A percentile compares a stretch with the other conserved stretches of the same genome.
Evolutionary conservation across 2,888 invertebrate genomes (phyloP).

Genomic region (Vandiemenella viatica): DNA sequence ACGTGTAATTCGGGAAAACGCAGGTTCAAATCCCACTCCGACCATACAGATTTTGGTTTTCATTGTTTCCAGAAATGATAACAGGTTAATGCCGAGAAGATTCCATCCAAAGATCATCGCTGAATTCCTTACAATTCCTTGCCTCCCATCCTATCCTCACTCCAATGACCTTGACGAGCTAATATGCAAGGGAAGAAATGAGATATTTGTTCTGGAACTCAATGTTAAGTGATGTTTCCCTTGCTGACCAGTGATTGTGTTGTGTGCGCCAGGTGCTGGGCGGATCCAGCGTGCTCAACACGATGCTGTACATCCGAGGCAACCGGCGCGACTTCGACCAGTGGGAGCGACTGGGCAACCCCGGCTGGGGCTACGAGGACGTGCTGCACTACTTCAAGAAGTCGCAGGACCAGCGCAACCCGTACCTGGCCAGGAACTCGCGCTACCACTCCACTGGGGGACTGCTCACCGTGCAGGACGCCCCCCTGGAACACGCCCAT

Average conservation of each 20-base stretch:
- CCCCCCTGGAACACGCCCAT: slow-evolving; percentile 70
- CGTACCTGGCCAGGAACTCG: slow-evolving; percentile 61
- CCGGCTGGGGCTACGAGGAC: slow-evolving; percentile 76
- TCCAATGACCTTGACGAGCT: too few species aligned
- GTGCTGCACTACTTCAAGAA: slow-evolving; percentile 72
- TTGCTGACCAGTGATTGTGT: neutral
- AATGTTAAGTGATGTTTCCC: too few species aligned
- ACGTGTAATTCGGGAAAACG: too few species aligned
- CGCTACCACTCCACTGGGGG: slow-evolving; percentile 60
- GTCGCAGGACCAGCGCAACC: slow-evolving; percentile 76
- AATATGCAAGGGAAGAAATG: too few species aligned
- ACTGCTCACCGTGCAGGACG: slow-evolving; percentile 59
- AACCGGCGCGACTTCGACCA: slow-evolving; percentile 73
- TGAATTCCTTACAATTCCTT: too few species aligned
- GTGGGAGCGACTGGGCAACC: slow-evolving; percentile 73
- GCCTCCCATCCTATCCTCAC: too few species aligned
- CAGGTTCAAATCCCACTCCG: too few species aligned
- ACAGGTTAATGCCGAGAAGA: too few species aligned
- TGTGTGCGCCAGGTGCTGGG: slow-evolving; percentile 50
- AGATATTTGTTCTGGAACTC: too few species aligned
- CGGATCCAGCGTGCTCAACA: slow-evolving; percentile 75
- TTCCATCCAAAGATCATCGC: too few species aligned
- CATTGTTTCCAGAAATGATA: too few species aligned
- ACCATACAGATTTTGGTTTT: too few species aligned
- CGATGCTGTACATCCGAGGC: slow-evolving; percentile 83